Base-by-base conservation (phyloP, 2,888 invertebrate species). In the Odontomyia ornata region DNA sequence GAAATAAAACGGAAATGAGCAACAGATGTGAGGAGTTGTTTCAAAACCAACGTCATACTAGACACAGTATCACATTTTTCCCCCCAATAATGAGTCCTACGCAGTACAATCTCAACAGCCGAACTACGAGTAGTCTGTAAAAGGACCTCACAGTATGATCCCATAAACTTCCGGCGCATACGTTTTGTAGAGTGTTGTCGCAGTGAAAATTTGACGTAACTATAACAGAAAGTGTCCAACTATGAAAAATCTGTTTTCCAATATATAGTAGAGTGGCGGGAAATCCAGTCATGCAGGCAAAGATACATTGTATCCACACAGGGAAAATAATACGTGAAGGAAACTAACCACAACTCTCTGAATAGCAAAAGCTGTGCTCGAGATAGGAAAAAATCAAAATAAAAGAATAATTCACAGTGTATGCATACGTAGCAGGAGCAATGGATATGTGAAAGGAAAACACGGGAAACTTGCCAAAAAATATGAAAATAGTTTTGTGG, bases 161-260 rank as follows among this genome's bases (percentile, higher is more conserved):
- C 62, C 27, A 64, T 4, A 64, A 64, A 64, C 28, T 64, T 64
- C 27, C 27, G 9, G 15, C 25, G 27, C 62, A 18, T 5, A 28
- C 62, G n/a, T n/a, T n/a, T n/a, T n/a, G n/a, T n/a, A n/a, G n/a
- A n/a, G n/a, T n/a, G 3, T 23, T 25, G 23, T 25, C 11, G 62
- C 62, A 23, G 4, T 64, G 23, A 64, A 64, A 28, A 23, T 64
- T n/a, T 28, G 28, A 18, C 62, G 69, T 4, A 25, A 47, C 47
- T 69, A 23, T 47, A 21, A 47, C 69, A 69, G 36, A 47, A 69
- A 69, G 69, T 69, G 69, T 69, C 69, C 69, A 69, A 69, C 69
- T 46, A 47, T 69, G 69, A 69, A 47, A 69, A 69, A 69, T 69
- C 46, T 69, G 69, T 47, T 69, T 15, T 25, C 47, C 69, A 21